These are phyloP conservation scores for Amphibalanus amphitrite DNA, from an alignment of 1,140 invertebrate species.

Conservation along the genomic window DNA sequence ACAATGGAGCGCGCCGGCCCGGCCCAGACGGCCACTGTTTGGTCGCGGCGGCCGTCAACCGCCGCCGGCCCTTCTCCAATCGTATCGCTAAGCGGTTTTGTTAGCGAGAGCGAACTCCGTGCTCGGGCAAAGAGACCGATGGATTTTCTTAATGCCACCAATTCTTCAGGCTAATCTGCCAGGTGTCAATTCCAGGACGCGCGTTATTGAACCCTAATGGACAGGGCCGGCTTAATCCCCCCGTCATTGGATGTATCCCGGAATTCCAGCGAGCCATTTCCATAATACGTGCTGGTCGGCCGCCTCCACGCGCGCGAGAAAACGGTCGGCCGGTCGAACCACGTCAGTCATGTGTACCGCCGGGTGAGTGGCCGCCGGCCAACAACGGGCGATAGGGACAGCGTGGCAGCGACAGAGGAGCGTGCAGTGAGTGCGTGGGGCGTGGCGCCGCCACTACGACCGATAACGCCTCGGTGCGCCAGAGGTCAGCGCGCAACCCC, in stretches of 20 bases:
- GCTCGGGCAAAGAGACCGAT: background rate
- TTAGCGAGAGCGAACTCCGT: background rate
- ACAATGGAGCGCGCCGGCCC: background rate
- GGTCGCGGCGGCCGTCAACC: too few relatives aligned
- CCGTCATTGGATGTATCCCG: background rate
- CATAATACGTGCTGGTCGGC: background rate
- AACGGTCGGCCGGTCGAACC: too few relatives aligned
- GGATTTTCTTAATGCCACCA: background rate
- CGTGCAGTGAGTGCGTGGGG: too few relatives aligned
- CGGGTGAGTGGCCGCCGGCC: too few relatives aligned
- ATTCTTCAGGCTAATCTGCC: conserved; percentile 1
- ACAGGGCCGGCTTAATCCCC: background rate
- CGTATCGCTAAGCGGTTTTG: conserved; percentile 1
- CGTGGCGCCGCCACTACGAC: too few relatives aligned
- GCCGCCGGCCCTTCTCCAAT: background rate
- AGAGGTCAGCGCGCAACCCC: too few relatives aligned
- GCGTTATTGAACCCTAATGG: background rate
- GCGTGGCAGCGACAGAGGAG: too few relatives aligned
- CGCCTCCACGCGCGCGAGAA: too few relatives aligned
- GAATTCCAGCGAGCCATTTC: background rate
- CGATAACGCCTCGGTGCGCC: too few relatives aligned
- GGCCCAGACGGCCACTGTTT: background rate
- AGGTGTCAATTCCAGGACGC: background rate
- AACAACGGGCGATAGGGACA: too few relatives aligned
- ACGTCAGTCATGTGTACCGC: too few relatives aligned